Percentiles rank a stretch among this genome's conserved stretches.
Conservation (phyloP, 2,888 invertebrate species). For the Nomada hirtipes region DNA sequence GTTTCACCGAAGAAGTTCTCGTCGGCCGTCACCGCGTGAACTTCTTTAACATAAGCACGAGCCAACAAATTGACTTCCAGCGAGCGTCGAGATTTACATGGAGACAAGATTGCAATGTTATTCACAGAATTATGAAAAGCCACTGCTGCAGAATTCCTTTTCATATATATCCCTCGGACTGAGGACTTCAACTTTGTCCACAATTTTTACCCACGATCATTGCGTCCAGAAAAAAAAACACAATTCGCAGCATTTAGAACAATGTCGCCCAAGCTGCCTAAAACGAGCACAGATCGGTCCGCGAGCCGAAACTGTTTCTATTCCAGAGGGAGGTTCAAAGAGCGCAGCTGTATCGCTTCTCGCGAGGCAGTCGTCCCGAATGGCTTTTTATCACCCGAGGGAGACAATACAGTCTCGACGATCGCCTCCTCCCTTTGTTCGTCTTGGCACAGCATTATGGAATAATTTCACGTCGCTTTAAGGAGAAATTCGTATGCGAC, state of each 20-base stretch:
- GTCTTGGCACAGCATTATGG: not conserved
- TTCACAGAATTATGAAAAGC: constrained; percentile 1
- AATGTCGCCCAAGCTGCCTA: constrained; percentile 21
- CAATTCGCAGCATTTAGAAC: constrained; percentile 3
- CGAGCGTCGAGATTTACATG: not conserved
- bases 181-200: too few relatives aligned
- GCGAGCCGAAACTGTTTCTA: constrained; percentile 38
- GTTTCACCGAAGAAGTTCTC: constrained; percentile 67
- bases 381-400: constrained; percentile 40
- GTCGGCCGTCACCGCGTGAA: constrained; percentile 11
- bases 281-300: constrained; percentile 25
- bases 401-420: not conserved
- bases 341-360: too few relatives aligned
- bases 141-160: too few relatives aligned
- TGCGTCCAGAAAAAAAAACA: too few relatives aligned
- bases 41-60: constrained; percentile 29
- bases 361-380: constrained; percentile 44
- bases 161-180: too few relatives aligned
- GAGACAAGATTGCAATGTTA: not conserved
- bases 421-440: not conserved
- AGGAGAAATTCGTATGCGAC: not conserved
- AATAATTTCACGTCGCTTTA: constrained; percentile 1
- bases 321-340: constrained; percentile 6
- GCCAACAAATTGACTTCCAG: constrained; percentile 10
- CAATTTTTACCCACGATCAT: too few relatives aligned